Conservation (phyloP, 2,888 invertebrate species). For the Drosophila putrida region DNA sequence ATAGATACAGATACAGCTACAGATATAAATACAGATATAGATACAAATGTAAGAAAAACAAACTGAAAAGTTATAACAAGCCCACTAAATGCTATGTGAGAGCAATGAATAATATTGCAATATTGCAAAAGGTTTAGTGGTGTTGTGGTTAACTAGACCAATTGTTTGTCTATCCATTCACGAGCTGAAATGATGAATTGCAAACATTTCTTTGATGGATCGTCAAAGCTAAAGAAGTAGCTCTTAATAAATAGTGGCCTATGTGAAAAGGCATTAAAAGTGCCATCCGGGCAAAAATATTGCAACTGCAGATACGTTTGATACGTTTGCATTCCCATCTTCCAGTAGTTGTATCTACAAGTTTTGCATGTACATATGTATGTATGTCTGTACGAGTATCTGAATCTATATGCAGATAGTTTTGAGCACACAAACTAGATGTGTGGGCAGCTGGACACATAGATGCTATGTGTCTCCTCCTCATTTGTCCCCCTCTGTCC, state of each 20-base stretch:
- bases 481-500: background rate
- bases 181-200: constrained; percentile 49
- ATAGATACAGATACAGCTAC: background rate
- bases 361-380: constrained; percentile 9
- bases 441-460: constrained; percentile 53
- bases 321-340: constrained; percentile 6
- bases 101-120: constrained; percentile 59
- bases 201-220: constrained; percentile 34
- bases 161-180: constrained; percentile 10
- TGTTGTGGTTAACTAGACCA: constrained; percentile 23
- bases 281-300: constrained; percentile 19
- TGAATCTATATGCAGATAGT: constrained; percentile 2
- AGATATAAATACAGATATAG: constrained; percentile 2
- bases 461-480: background rate
- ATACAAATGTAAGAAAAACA: constrained; percentile 9
- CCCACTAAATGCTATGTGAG: background rate
- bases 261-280: background rate
- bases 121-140: constrained; percentile 45
- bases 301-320: constrained; percentile 6
- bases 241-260: background rate
- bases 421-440: constrained; percentile 5
- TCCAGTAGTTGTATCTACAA: background rate
- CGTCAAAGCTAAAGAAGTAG: constrained; percentile 23
- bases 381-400: no score
- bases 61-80: constrained; percentile 5